These are phyloP conservation scores for Eugnorisma glareosa DNA, from an alignment of 2,888 invertebrate genomes.

Conservation along the genomic window DNA sequence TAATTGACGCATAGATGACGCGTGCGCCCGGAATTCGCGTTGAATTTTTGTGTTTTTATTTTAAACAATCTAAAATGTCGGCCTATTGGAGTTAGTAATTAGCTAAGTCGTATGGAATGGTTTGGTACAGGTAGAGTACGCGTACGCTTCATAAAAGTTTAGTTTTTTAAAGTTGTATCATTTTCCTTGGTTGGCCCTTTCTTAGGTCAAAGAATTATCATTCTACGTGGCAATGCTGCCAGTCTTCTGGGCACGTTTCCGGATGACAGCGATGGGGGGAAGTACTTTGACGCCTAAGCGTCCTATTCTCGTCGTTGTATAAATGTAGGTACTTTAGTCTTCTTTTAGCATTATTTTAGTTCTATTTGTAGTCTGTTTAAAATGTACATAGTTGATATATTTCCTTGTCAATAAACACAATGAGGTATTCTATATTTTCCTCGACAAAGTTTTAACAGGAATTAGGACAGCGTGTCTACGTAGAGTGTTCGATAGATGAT, in stretches of 20 bases:
- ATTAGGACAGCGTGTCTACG: constrained; percentile 20
- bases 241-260: too few species aligned
- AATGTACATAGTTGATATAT: too few species aligned
- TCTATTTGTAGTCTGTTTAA: too few species aligned
- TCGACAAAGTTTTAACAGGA: background rate
- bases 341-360: too few species aligned
- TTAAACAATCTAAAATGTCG: background rate
- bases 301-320: too few species aligned
- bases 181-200: too few species aligned
- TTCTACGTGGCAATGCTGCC: too few species aligned
- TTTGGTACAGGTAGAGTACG: background rate
- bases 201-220: too few species aligned
- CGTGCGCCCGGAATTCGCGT: background rate
- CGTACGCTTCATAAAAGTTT: background rate
- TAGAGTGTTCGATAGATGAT: constrained; percentile 21
- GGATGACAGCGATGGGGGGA: too few species aligned
- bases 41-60: background rate
- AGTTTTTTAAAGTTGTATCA: background rate
- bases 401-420: background rate
- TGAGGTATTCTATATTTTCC: background rate
- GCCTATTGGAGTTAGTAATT: background rate
- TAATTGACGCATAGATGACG: background rate
- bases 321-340: too few species aligned
- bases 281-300: too few species aligned
- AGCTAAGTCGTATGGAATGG: background rate